Base-by-base conservation (phyloP, 2,888 invertebrate genomes). In the Drosophila rellima region DNA sequence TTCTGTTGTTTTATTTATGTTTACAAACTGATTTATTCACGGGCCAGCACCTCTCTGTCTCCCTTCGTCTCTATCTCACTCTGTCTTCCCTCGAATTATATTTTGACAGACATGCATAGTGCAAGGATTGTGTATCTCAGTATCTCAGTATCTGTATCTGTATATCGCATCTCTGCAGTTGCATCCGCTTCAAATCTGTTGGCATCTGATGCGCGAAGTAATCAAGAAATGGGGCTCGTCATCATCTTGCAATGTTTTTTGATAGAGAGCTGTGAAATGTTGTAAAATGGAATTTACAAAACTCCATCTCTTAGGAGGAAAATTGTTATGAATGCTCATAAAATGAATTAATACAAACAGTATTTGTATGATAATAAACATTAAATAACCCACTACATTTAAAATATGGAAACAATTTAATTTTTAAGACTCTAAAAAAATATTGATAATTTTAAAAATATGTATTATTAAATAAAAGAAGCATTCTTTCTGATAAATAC, bases 1-100 rank as follows among this genome's bases (percentile, higher is more conserved):
- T 81, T 82, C 72, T 77, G 76, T 79, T 82, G 70, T 74, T 81
- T 86, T 84, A 86, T 86, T 84, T 86, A 81, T 84, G 87, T 84
- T 83, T 77, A 86, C 81, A 83, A 77, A 79, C 83, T 83, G 83
- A 83, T 83, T 85, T 83, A 83, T 83, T 80, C 77, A 66, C 76
- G 59, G 59, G 55, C 63, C 70, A 67, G 54, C 33, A 69, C 17
- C 44, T 3, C 33, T 11, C 40, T 11, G 10, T 20, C 51, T 33
- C 31, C 3, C 20, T n/a, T 15, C 3, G n/a, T 5, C 29, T n/a
- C 7, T 2, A 10, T n/a, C n/a, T 18, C 26, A 2, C 2, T 17
- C 20, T 33, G 2, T 20, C 42, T 7, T 63, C 66, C 59, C 83
- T 68, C 57, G 4, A 85, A 76, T 83, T 86, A 78, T 86, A 80